These are phyloP conservation scores for Rhadinocentrus ornatus DNA, from an alignment of 2,797 vertebrate species.

Conservation along the genomic window DNA sequence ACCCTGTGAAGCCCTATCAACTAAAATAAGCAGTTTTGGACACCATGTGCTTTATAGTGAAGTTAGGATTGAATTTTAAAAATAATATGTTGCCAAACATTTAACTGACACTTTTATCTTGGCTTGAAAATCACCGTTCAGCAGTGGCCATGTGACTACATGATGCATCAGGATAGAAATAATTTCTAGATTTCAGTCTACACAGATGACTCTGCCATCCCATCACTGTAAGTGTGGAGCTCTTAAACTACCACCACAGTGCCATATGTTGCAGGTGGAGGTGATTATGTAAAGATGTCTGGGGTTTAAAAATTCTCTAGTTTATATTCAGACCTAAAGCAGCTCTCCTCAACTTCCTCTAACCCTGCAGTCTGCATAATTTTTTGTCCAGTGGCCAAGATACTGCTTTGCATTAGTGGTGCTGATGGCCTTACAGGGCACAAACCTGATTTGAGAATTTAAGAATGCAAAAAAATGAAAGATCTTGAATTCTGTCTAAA, in stretches of 20 bases:
- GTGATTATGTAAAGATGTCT: neutral
- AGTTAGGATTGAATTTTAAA: no score
- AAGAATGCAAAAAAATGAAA: neutral
- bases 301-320: neutral
- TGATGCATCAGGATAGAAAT: neutral
- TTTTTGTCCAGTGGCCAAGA: neutral
- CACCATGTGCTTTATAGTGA: no score
- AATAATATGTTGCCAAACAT: no score
- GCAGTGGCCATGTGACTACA: no score
- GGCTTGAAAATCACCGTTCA: no score
- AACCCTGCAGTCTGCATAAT: neutral
- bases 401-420: neutral
- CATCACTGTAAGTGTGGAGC: neutral
- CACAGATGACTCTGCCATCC: neutral
- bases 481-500: neutral
- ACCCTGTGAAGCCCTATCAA: no score
- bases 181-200: neutral
- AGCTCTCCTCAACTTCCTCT: neutral
- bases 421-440: neutral
- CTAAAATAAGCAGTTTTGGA: no score
- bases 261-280: neutral
- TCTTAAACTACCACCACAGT: neutral
- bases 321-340: neutral
- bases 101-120: no score
- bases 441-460: neutral